Conservation (phyloP, 1,140 invertebrate species). For the Conus ventricosus region DNA sequence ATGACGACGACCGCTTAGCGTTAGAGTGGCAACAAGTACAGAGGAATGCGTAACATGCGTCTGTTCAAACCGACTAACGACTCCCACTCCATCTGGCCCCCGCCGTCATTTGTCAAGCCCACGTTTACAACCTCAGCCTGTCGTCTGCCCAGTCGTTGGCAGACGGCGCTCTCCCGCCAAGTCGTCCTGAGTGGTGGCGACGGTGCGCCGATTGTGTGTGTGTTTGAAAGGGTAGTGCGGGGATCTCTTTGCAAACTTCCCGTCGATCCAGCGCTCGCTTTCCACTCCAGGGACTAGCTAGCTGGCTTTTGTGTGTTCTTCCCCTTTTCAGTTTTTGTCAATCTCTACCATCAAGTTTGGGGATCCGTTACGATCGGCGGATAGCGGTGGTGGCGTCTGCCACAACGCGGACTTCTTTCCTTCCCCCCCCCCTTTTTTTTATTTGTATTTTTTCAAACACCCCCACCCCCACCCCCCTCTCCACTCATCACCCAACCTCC, state of each 20-base stretch:
- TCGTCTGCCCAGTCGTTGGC: neutral
- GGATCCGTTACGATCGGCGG: constrained; percentile 5
- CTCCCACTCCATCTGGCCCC: neutral
- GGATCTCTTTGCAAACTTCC: neutral
- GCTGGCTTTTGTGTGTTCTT: neutral
- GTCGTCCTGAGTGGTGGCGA: neutral
- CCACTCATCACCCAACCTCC: neutral
- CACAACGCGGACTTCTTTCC: neutral
- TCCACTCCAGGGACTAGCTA: neutral
- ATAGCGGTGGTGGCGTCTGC: neutral
- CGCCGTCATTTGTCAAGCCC: neutral
- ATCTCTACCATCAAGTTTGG: neutral
- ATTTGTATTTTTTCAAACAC: neutral
- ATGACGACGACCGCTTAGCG: neutral
- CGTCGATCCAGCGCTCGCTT: neutral
- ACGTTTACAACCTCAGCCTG: neutral
- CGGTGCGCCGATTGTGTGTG: constrained; percentile 3
- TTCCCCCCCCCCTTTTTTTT: neutral
- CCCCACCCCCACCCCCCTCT: neutral
- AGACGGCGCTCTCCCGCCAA: neutral
- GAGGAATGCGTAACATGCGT: neutral
- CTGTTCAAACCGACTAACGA: neutral
- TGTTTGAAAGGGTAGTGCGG: neutral
- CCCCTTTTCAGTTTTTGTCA: neutral
- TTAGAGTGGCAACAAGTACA: neutral